Percentiles rank a stretch among this genome's conserved stretches.
Evolutionary conservation across 2,113 vertebrate genomes (phyloP).

Genomic region (Clarias batrachus): DNA sequence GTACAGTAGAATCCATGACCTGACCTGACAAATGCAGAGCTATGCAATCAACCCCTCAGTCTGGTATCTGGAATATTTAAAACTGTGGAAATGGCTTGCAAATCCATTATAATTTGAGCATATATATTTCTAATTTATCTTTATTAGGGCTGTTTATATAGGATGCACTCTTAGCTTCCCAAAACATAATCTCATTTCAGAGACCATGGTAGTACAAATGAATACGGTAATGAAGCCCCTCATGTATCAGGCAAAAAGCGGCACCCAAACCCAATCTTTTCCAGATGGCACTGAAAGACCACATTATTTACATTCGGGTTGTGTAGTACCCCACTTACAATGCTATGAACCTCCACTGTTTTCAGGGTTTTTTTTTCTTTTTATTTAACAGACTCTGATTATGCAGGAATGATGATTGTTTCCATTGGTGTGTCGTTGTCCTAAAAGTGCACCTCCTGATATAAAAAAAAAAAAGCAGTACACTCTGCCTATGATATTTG

Average conservation of each 20-base stretch:
- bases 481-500: conserved; percentile 61
- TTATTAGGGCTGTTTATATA: conserved; percentile 67
- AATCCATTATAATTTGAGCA: conserved; percentile 70
- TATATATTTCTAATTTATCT: conserved; percentile 65
- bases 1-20: conserved; percentile 46
- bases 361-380: conserved; percentile 10
- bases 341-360: conserved; percentile 54
- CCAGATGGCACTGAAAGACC: conserved; percentile 93
- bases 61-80: conserved; percentile 73
- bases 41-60: conserved; percentile 50
- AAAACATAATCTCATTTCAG: conserved; percentile 67
- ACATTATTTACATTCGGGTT: conserved; percentile 84
- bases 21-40: conserved; percentile 44
- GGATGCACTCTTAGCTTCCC: conserved; percentile 64
- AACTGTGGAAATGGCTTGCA: conserved; percentile 65
- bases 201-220: conserved; percentile 81
- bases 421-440: conserved; percentile 60
- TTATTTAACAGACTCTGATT: conserved; percentile 57
- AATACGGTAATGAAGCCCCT: conserved; percentile 79
- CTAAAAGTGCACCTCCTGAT: conserved; percentile 56
- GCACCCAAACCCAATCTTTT: conserved; percentile 81
- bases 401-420: conserved; percentile 61
- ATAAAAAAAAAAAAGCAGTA: conserved; percentile 23
- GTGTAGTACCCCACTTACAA: conserved; percentile 72
- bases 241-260: conserved; percentile 58